These are phyloP conservation scores for Drymodes brunneopygia DNA, from an alignment of 2,113 vertebrate species.

Conservation along the genomic window DNA sequence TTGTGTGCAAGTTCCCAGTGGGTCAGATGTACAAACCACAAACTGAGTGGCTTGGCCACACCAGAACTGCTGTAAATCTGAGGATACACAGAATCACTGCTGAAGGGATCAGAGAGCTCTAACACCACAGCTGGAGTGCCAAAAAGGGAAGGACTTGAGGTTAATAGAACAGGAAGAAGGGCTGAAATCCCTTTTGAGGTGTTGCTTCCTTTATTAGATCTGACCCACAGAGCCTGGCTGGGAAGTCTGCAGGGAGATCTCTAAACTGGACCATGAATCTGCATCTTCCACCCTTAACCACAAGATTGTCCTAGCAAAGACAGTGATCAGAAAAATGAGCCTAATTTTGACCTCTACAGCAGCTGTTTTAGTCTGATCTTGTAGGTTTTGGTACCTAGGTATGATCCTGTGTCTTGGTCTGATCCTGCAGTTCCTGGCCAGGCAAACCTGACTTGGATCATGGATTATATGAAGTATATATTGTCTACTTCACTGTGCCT, in stretches of 20 bases:
- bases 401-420: background rate
- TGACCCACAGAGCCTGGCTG: background rate
- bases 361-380: background rate
- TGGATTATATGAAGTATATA: background rate
- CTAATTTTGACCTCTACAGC: background rate
- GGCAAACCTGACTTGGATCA: background rate
- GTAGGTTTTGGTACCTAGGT: background rate
- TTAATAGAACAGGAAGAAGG: background rate
- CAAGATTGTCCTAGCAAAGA: background rate
- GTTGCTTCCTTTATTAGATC: background rate
- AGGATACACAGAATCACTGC: background rate
- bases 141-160: background rate
- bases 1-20: background rate
- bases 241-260: background rate
- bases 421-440: background rate
- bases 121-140: background rate
- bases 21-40: background rate
- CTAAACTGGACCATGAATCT: background rate
- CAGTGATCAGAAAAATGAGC: background rate
- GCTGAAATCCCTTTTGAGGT: background rate
- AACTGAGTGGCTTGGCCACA: rapidly evolving
- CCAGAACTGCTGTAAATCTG: background rate
- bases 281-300: background rate
- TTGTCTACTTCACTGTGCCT: background rate
- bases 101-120: background rate